A percentile compares a stretch with the other conserved stretches of the same genome.
These are phyloP conservation scores for Oreortyx pictus DNA, from an alignment of 2,797 vertebrate species.

Conservation along the genomic window DNA sequence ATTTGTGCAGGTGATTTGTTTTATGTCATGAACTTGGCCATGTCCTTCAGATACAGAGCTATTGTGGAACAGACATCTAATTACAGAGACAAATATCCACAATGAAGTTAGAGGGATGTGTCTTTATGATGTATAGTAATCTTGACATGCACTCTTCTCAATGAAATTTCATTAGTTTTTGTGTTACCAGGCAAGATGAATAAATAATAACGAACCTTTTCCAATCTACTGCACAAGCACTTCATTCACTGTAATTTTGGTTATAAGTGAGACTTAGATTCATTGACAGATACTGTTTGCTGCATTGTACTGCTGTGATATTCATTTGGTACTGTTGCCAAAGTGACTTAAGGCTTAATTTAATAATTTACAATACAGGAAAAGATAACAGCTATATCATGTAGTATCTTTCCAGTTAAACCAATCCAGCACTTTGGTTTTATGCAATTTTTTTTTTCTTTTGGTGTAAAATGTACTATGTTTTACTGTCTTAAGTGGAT, in stretches of 20 bases:
- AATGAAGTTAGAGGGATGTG: conserved; percentile 18
- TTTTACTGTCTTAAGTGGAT: background rate
- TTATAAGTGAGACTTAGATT: conserved; percentile 41
- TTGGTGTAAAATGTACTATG: background rate
- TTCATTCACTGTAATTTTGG: conserved; percentile 55
- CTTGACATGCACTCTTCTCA: conserved; percentile 24
- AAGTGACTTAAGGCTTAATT: conserved; percentile 67
- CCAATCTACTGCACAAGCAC: conserved; percentile 13
- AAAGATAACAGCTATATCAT: conserved; percentile 63
- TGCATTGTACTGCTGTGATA: conserved; percentile 21
- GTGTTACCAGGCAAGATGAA: conserved; percentile 52
- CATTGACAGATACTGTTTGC: conserved; percentile 41
- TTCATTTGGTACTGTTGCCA: conserved; percentile 53
- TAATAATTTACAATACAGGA: conserved; percentile 54
- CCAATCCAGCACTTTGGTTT: conserved; percentile 33
- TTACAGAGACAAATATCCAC: conserved; percentile 53
- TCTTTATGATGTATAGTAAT: conserved; percentile 38
- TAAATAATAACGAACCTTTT: conserved; percentile 68
- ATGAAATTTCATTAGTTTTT: conserved; percentile 30
- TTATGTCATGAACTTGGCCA: conserved; percentile 27
- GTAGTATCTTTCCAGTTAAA: conserved; percentile 66
- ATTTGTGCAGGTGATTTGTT: conserved; percentile 43
- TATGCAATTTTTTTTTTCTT: background rate
- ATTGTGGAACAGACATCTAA: conserved; percentile 35
- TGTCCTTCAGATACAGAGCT: conserved; percentile 39